Evolutionary conservation across 2,113 vertebrate species (phyloP), one percentile per base, ranked within the genome.

Genomic region (Paraplagusia blochii): DNA sequence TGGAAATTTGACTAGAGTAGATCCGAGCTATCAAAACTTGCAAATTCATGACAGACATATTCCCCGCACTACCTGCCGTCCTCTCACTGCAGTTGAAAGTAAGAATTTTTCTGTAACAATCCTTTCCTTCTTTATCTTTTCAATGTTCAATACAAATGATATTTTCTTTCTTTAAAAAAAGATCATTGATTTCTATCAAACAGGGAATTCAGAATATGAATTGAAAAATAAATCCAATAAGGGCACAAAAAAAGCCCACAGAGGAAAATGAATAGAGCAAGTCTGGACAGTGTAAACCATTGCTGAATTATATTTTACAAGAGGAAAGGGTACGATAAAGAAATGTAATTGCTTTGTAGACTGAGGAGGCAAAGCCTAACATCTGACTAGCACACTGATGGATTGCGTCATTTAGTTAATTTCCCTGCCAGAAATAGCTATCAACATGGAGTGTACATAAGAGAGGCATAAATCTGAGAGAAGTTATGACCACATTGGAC

Each of bases 341-440:
- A 67, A 44, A 44, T 66, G 38, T 82, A 81, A 89, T 78, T 85
- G 76, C 72, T 70, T 63, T 77, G 68, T 58, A 66, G 64, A 81
- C 51, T 63, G 59, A 78, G 62, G 58, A 72, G 53, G 44, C 55
- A 53, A 50, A 55, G 55, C 29, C 16, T 50, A 44, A 33, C 29
- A 15, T 65, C 69, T 65, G 69, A 84, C 69, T 63, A 44, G 48
- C 43, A 36, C 55, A 15, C 68, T 81, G 80, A 83, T 66, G 66
- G 66, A 70, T 77, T 46, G 65, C 61, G 77, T 72, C 74, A 80
- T 84, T 81, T 73, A 51, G 74, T 81, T 82, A 73, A 87, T 87
- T 82, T 81, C 74, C 67, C 67, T 60, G 49, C 62, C 66, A 63
- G 69, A 83, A 83, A 81, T 58, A 69, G 66, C 77, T 53, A 73